phyloP scores from a whole-genome alignment of 2,113 vertebrate species.

The Chionis minor region DNA sequence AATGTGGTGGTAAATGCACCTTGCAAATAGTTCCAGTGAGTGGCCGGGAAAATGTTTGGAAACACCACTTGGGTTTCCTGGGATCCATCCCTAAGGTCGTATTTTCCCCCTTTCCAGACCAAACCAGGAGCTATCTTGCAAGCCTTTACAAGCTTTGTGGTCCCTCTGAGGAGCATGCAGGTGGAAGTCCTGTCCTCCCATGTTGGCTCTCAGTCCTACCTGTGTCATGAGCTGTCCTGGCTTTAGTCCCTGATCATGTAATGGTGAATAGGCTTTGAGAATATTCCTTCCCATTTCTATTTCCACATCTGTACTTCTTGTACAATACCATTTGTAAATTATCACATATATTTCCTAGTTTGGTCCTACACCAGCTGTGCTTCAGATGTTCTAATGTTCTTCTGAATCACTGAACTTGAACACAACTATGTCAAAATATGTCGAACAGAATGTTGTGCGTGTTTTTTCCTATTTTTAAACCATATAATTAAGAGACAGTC shows the following conservation, averaged over 20 bases:
- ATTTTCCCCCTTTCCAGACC: not conserved
- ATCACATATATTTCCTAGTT: not conserved
- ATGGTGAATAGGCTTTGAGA: not conserved
- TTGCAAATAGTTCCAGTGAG: not conserved
- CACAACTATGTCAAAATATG: not conserved
- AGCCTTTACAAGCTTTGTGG: not conserved
- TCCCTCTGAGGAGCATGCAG: not conserved
- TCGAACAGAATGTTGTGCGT: not conserved
- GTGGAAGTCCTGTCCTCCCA: not conserved
- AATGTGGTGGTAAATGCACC: not conserved
- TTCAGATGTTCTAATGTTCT: not conserved
- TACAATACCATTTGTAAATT: not conserved
- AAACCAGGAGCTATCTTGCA: not conserved
- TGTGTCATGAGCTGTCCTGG: not conserved
- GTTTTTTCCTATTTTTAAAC: not conserved
- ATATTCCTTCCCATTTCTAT: not conserved
- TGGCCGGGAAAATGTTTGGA: not conserved
- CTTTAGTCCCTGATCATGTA: not conserved
- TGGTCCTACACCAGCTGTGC: not conserved
- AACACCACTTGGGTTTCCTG: not conserved
- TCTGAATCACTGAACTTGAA: not conserved
- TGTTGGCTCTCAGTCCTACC: not conserved
- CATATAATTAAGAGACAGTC: not conserved
- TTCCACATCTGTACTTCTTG: not conserved
- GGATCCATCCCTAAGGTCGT: not conserved